Percentiles rank a stretch among this genome's conserved stretches.
Conservation (phyloP, 2,797 vertebrate species). For the Alectoris magna region DNA sequence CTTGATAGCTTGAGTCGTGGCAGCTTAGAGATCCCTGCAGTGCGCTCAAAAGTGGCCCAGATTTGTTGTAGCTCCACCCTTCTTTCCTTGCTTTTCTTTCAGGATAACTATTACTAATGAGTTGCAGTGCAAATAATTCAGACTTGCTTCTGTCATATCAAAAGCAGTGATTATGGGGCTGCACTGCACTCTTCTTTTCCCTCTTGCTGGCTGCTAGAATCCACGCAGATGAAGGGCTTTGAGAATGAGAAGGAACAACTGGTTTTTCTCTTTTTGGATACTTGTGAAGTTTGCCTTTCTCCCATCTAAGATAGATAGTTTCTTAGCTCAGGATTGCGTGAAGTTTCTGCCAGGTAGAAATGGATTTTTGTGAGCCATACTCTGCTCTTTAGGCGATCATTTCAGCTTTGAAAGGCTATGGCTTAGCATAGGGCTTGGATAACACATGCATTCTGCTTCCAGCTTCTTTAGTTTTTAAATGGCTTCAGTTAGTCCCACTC, state of each 20-base stretch:
- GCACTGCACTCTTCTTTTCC: neutral
- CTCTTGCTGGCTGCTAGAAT: neutral
- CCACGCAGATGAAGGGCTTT: neutral
- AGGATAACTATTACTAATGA: neutral
- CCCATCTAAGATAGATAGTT: neutral
- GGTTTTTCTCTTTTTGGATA: conserved; percentile 19
- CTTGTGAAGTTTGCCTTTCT: conserved; percentile 6
- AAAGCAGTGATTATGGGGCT: conserved; percentile 17
- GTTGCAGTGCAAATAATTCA: neutral
- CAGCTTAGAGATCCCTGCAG: neutral
- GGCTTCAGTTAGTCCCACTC: conserved; percentile 32
- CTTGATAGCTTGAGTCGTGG: neutral
- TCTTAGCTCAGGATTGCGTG: conserved; percentile 2
- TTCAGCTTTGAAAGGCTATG: conserved; percentile 55
- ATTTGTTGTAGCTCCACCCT: neutral
- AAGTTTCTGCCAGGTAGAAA: conserved; percentile 56
- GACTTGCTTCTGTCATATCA: neutral
- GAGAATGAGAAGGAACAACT: neutral
- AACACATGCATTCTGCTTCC: conserved; percentile 27
- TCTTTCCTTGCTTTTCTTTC: neutral
- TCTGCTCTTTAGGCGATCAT: neutral
- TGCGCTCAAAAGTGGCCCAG: neutral
- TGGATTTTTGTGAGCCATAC: neutral
- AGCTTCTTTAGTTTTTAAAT: conserved; percentile 53
- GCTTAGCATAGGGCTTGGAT: neutral